Evolutionary conservation across 2,888 invertebrate species (phyloP), one percentile per base, ranked within the genome.

Genomic region (Apodemia zela): DNA sequence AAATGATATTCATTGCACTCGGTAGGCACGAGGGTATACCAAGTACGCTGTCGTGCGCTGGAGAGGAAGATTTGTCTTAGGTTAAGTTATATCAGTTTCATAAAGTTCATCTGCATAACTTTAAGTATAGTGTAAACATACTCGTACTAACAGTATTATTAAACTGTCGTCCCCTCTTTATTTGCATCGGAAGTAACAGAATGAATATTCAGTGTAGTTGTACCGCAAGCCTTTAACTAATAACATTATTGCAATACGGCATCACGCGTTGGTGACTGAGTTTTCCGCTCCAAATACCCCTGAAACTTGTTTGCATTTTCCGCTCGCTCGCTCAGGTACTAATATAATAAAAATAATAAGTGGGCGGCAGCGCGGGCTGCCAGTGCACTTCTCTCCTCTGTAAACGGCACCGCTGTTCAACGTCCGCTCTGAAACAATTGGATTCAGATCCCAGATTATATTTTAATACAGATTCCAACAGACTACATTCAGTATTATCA

Each of bases 331-430:
- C 15, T 54, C 54, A 21, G 54, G 21, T 21, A 21, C 25, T 25
- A 25, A 54, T 54, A 25, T 25, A 54, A 54, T 54, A 54, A 54
- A 42, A 42, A 42, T 42, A 42, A 42, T 42, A 42, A 42, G 42
- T 42, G 42, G 15, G 15, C 42, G 42, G 42, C 15, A 15, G 42
- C 42, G 5, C 42, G 42, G 42, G 42, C 42, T 15, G 42, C 15
- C 42, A 42, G 2, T 42, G 6, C 11, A 42, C 5, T 42, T 42
- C 42, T 42, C 15, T 15, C 42, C 5, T n/a, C 42, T 42, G 42
- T 42, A 42, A 42, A 42, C 42, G 15, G 42, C 42, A n/a, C 42
- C 6, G 42, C 42, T 15, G 13, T 42, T 42, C 42, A 42, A n/a
- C 42, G 42, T 42, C 42, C 42, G 15, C 42, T 42, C 15, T 42